Evolutionary conservation across 2,888 invertebrate species (phyloP).

Genomic region (Portevinia maculata): DNA sequence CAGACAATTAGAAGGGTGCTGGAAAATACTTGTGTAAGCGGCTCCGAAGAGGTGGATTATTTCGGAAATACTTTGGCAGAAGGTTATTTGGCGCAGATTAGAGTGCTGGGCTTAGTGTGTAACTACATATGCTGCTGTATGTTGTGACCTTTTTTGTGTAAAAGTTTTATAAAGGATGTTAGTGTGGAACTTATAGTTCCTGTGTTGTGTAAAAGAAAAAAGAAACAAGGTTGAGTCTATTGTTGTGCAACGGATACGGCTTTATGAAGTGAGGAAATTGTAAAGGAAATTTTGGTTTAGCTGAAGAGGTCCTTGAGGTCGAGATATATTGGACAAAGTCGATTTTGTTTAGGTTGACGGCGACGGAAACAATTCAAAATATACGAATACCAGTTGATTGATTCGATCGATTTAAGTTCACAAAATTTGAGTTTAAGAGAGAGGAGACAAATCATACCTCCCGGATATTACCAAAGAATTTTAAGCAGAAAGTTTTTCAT

Average conservation of each 20-base stretch:
- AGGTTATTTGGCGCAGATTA: conserved; percentile 72
- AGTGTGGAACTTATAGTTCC: conserved; percentile 31
- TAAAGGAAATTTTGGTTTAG: not conserved
- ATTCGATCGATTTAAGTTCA: too few species aligned
- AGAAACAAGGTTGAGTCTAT: conserved; percentile 38
- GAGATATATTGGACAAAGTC: not conserved
- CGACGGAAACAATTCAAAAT: too few species aligned
- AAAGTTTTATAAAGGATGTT: conserved; percentile 57
- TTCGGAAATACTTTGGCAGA: conserved; percentile 72
- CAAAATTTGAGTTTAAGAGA: too few species aligned
- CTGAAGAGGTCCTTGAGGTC: not conserved
- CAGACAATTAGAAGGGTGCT: conserved; percentile 55
- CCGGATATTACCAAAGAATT: too few species aligned
- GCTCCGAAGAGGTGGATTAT: conserved; percentile 59
- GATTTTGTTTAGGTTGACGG: not conserved
- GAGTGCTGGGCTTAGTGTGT: conserved; percentile 33
- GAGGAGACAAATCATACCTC: too few species aligned
- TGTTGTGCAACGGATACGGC: conserved; percentile 45
- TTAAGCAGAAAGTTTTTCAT: too few species aligned
- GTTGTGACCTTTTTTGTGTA: conserved; percentile 29
- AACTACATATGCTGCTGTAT: conserved; percentile 23
- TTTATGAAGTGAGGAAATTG: conserved; percentile 44
- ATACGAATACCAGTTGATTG: too few species aligned
- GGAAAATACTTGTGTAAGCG: conserved; percentile 28
- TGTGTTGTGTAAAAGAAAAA: conserved; percentile 5